Evolutionary conservation across 2,888 invertebrate species (phyloP), one percentile per base, ranked within the genome.

Genomic region (Cryptocheilus praepositus): DNA sequence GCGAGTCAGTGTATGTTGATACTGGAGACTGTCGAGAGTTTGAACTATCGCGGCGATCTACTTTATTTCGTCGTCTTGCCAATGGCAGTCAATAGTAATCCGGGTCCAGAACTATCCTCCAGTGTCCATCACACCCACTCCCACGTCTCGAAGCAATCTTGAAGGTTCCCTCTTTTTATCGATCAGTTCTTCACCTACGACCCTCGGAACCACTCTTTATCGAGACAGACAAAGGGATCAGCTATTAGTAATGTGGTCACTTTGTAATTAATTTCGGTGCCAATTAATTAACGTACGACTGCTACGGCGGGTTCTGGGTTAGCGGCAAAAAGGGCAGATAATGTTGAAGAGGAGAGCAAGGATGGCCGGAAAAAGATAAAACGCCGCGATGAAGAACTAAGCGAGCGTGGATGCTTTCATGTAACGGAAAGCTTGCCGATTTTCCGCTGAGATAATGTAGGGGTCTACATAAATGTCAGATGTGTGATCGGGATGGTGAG

Each of bases 91-190:
- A 36, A 11, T 36, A 7, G 36, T 36, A 36, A 36, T 36, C 36
- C 36, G 36, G 36, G 11, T 36, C 36, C 36, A 11, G 7, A 36
- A 36, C 36, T 36, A 36, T 36, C 7, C 49, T 5, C 19, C 49
- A 16, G 16, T 49, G 49, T 19, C 19, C 18, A 19, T 16, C 16
- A 49, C 49, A 8, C 16, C 18, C 49, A 19, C 49, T 19, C 49
- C 16, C 49, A 1, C 49, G 49, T 16, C 49, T 49, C 7, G 19
- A 15, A 16, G 45, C 63, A 70, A 70, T 61, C 22, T 54, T 28
- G 28, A 43, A 52, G 63, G 44, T 51, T 46, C 19, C 19, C n/a
- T 63, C 52, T 70, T 70, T 59, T 69, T 70, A 67, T 67, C 18
- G 61, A 45, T 25, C 55, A n/a, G n/a, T 56, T 55, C 56, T 22